Base-by-base conservation (phyloP, 2,113 vertebrate species). In the Trinectes maculatus region DNA sequence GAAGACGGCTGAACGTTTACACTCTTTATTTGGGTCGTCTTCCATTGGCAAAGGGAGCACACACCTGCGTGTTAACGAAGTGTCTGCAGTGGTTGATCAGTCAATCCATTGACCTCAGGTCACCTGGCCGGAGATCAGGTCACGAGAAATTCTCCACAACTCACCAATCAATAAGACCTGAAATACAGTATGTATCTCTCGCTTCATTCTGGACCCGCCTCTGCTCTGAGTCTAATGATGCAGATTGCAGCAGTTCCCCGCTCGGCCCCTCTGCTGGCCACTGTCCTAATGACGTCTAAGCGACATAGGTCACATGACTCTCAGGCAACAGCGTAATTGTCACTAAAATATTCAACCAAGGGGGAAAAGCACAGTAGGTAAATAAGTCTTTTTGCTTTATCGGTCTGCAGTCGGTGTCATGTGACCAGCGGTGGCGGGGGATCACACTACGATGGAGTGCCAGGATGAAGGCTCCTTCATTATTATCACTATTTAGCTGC, bases 401-500 rank as follows among this genome's bases (percentile, higher is more conserved):
- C 46, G 0, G 4, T 55, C 61, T 74, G 51, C 47, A 40, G 59
- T 70, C 57, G 43, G 61, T 68, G 79, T 82, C 69, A 71, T 74
- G 54, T 63, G 60, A 47, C 34, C 31, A 33, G 44, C 3, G 4
- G 47, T 82, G 70, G 59, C 66, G 25, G 39, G 11, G 25, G 36
- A 79, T 80, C 74, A 83, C 66, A 51, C 66, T 28, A 25, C 59
- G 73, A 84, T 59, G 51, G 46, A 81, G 61, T 52, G 71, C 79
- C 63, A 63, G 60, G 71, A 74, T 8, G 67, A 78, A 80, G 67
- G 39, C 60, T 74, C 61, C 68, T 67, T 63, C 73, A 53, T 77
- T 37, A 75, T 82, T 73, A 84, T 65, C 76, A 77, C 83, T 85
- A 82, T 82, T 79, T 80, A 63, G 49, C 60, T 13, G 5, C 75